Evolutionary conservation across 2,888 invertebrate species (phyloP).

Genomic region (Scaptomyza polygonia): DNA sequence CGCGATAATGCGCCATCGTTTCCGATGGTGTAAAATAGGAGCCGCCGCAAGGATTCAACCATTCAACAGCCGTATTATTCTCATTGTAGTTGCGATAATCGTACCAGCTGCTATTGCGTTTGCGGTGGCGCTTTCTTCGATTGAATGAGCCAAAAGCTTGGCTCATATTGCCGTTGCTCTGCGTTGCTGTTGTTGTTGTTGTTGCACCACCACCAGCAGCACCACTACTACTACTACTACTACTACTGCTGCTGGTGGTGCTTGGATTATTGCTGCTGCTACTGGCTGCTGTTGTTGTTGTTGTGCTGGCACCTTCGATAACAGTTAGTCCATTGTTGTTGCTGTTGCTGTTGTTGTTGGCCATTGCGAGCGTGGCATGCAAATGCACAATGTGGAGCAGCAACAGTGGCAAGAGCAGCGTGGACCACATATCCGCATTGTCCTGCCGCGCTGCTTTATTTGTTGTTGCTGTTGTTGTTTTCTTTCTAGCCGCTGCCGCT

Average conservation of each 20-base stretch:
- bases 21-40: conserved; percentile 62
- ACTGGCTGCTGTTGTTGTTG: conserved; percentile 27
- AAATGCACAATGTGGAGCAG: conserved; percentile 42
- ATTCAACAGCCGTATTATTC: conserved; percentile 75
- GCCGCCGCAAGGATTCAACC: conserved; percentile 81
- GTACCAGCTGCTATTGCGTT: conserved; percentile 80
- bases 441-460: conserved; percentile 43
- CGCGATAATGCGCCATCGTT: conserved; percentile 35
- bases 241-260: not conserved
- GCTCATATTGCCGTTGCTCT: conserved; percentile 8
- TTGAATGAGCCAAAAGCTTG: conserved; percentile 1
- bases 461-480: not conserved
- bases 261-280: conserved; percentile 11
- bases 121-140: conserved; percentile 78
- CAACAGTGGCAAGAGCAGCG: conserved; percentile 57
- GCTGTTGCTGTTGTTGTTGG: conserved; percentile 54
- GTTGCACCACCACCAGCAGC: no score
- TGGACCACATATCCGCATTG: conserved; percentile 71
- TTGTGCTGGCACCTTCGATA: conserved; percentile 51
- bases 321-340: conserved; percentile 63
- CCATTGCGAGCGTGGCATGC: conserved; percentile 39
- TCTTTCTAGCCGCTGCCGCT: not conserved
- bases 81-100: conserved; percentile 76
- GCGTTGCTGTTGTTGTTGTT: conserved; percentile 2
- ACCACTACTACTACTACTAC: conserved; percentile 1